These are phyloP conservation scores for Diuraphis noxia DNA, from an alignment of 1,140 invertebrate genomes.

Conservation along the genomic window DNA sequence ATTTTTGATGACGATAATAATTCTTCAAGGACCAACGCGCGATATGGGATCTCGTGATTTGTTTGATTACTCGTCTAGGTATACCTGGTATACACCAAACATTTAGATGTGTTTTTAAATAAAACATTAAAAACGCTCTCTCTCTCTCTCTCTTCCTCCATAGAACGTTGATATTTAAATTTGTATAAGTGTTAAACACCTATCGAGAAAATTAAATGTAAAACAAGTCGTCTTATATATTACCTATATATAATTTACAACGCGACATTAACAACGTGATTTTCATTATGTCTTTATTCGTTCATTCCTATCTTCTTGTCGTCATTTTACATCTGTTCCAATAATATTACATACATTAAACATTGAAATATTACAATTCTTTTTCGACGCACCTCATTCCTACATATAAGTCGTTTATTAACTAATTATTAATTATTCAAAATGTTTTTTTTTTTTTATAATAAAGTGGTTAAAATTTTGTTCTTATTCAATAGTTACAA, in stretches of 20 bases:
- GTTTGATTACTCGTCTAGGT: neutral
- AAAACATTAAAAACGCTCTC: neutral
- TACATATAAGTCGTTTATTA: neutral
- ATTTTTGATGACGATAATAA: slow-evolving; percentile 9
- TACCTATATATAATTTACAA: neutral
- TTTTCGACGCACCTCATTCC: neutral
- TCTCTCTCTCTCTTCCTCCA: neutral
- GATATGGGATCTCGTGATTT: neutral
- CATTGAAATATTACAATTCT: neutral
- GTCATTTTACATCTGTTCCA: slow-evolving; percentile 40
- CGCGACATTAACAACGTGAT: slow-evolving; percentile 10
- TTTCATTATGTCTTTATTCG: slow-evolving; percentile 18
- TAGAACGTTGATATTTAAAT: slow-evolving; percentile 20
- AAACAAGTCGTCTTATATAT: slow-evolving; percentile 29
- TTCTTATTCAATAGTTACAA: neutral
- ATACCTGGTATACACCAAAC: neutral
- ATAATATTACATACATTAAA: neutral
- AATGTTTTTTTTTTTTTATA: neutral
- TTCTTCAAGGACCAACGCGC: neutral
- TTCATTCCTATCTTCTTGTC: neutral
- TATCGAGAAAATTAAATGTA: slow-evolving; percentile 30
- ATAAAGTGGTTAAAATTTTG: neutral
- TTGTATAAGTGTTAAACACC: slow-evolving; percentile 38
- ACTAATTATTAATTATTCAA: neutral
- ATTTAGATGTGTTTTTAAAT: slow-evolving; percentile 11